Conservation (phyloP, 2,888 invertebrate genomes). For the Bembecia ichneumoniformis region DNA sequence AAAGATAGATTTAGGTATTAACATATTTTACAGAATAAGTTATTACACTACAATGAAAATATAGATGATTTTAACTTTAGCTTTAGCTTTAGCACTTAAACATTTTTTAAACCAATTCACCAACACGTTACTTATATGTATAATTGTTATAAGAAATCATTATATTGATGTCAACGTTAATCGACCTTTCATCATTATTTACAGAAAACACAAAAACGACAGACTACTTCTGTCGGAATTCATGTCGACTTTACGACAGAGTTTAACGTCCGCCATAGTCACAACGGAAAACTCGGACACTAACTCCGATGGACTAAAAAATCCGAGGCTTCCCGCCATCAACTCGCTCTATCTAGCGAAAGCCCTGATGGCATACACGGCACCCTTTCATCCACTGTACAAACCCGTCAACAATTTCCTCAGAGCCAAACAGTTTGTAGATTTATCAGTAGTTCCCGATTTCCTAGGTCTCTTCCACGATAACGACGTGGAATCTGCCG, state of each 20-base stretch:
- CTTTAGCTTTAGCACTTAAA: too few relatives aligned
- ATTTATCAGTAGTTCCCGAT: constrained; percentile 88
- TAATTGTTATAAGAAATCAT: neutral
- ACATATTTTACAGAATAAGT: too few relatives aligned
- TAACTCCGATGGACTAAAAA: constrained; percentile 24
- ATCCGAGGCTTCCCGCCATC: constrained; percentile 71
- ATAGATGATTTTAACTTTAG: too few relatives aligned
- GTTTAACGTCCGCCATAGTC: constrained; percentile 54
- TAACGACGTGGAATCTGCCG: constrained; percentile 77
- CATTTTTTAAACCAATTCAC: too few relatives aligned
- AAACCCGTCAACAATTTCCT: constrained; percentile 83
- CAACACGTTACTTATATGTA: too few relatives aligned
- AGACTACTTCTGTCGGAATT: constrained; percentile 78
- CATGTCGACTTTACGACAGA: constrained; percentile 77
- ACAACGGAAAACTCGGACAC: constrained; percentile 17
- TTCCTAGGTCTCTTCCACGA: constrained; percentile 88
- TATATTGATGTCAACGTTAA: neutral
- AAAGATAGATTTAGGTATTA: too few relatives aligned
- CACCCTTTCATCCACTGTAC: constrained; percentile 84
- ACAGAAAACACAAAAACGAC: constrained; percentile 73
- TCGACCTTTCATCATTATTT: constrained; percentile 10
- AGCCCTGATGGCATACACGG: constrained; percentile 78
- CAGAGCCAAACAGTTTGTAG: constrained; percentile 82
- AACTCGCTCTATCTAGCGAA: constrained; percentile 80
- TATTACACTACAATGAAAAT: too few relatives aligned